phyloP scores from a whole-genome alignment of 2,113 vertebrate genomes.

The Sorex araneus region DNA sequence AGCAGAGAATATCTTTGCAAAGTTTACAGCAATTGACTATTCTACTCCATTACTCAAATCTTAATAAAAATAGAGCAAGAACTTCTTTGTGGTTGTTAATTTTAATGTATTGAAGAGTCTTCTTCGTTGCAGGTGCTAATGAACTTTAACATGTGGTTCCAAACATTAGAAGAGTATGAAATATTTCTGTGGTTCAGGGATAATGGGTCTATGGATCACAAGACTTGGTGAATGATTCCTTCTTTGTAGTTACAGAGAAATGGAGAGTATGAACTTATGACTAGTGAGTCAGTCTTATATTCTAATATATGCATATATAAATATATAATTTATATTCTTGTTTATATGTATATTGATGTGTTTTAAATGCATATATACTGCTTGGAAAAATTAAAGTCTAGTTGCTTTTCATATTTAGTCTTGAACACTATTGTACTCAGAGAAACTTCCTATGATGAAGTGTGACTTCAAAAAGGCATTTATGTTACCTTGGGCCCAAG shows the following conservation, averaged over 20 bases:
- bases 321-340: neutral
- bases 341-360: neutral
- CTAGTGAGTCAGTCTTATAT: neutral
- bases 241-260: neutral
- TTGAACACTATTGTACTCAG: constrained; percentile 44
- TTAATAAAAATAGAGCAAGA: neutral
- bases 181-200: neutral
- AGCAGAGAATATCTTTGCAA: neutral
- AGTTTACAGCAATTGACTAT: neutral
- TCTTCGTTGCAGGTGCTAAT: neutral
- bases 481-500: neutral
- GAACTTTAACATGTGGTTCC: neutral
- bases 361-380: neutral
- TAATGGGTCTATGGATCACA: neutral
- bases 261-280: neutral
- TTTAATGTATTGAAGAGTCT: neutral
- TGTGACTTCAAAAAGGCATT: constrained; percentile 36
- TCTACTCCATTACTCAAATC: neutral
- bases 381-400: constrained; percentile 22
- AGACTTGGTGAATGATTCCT: neutral
- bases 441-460: constrained; percentile 13
- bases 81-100: neutral
- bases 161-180: neutral
- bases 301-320: neutral
- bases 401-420: constrained; percentile 54